A percentile compares a stretch with the other conserved stretches of the same genome.
Evolutionary conservation across 2,113 vertebrate genomes (phyloP).

Genomic region (Rhinopomastus cyanomelas): DNA sequence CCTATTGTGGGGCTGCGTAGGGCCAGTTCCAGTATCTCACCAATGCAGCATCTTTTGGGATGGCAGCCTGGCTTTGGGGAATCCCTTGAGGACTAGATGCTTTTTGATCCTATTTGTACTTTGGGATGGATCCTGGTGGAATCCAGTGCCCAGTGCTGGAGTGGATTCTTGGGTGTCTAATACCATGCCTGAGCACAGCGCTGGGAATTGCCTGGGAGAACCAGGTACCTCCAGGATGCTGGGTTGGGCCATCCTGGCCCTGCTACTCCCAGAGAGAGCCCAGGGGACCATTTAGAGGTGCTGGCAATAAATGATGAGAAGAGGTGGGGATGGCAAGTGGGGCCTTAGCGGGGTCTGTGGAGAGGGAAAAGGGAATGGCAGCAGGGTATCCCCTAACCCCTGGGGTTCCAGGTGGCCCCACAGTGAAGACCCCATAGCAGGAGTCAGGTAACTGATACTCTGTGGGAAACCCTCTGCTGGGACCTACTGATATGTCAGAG

Average conservation of each 20-base stretch:
- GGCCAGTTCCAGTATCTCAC: too few relatives aligned
- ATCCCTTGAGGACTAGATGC: too few relatives aligned
- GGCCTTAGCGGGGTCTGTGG: neutral
- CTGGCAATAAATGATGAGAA: neutral
- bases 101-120: too few relatives aligned
- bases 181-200: accelerated
- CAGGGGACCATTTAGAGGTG: neutral
- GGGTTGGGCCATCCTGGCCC: neutral
- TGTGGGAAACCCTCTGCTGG: accelerated
- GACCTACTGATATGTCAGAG: accelerated
- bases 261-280: neutral
- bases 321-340: neutral
- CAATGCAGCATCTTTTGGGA: too few relatives aligned
- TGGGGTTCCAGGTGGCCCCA: neutral
- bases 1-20: too few relatives aligned
- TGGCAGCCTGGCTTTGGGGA: too few relatives aligned
- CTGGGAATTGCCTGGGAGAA: neutral
- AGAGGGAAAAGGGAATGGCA: accelerated
- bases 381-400: neutral
- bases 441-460: accelerated
- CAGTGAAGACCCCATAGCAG: neutral
- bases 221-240: neutral
- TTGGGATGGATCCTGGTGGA: too few relatives aligned
- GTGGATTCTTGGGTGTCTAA: neutral
- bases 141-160: accelerated